Evolutionary conservation across 1,140 invertebrate genomes (phyloP).

Genomic region (Drosophila biarmipes): DNA sequence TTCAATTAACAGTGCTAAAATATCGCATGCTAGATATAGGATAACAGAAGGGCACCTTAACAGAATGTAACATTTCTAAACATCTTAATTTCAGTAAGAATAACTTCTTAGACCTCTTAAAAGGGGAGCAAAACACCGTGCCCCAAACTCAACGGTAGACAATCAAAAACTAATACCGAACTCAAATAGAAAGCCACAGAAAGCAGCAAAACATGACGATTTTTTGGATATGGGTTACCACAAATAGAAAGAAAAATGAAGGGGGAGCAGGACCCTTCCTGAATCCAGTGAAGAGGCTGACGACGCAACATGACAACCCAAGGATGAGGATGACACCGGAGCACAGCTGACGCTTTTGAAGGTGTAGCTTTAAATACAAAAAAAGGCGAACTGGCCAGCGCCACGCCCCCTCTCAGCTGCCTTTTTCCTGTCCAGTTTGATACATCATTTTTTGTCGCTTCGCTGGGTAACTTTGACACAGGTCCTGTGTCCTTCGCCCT

Average conservation of each 20-base stretch:
- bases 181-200: conserved; percentile 61
- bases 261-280: conserved; percentile 4
- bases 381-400: conserved; percentile 31
- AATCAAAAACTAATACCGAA: conserved; percentile 60
- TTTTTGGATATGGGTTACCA: conserved; percentile 11
- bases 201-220: conserved; percentile 8
- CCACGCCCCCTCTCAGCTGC: conserved; percentile 18
- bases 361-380: conserved; percentile 74
- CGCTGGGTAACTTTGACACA: conserved; percentile 68
- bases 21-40: conserved; percentile 56
- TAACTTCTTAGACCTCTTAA: neutral
- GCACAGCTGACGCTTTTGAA: conserved; percentile 62
- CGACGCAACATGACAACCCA: conserved; percentile 43
- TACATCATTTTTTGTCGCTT: conserved; percentile 75
- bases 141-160: conserved; percentile 31
- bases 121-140: neutral
- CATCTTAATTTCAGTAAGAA: neutral
- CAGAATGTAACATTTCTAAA: neutral
- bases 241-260: conserved; percentile 17
- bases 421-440: conserved; percentile 45
- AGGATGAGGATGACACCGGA: conserved; percentile 10
- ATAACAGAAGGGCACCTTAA: neutral
- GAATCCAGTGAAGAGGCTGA: conserved; percentile 25
- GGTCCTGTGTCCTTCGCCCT: conserved; percentile 25
- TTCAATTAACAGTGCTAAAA: neutral